Evolutionary conservation across 2,797 vertebrate species (phyloP), one percentile per base, ranked within the genome.

Genomic region (Hephaestus fuliginosus): DNA sequence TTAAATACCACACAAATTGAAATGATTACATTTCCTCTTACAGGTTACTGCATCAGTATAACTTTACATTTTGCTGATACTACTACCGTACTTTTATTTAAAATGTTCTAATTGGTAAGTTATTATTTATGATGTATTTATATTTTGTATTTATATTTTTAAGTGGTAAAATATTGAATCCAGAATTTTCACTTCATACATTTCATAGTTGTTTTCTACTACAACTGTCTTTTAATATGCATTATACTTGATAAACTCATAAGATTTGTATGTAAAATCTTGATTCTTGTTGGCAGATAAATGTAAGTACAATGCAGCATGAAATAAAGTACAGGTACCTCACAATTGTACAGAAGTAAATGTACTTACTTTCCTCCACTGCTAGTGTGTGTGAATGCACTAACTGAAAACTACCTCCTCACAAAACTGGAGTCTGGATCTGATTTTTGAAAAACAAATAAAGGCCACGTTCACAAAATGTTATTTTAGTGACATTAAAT

Each of bases 121-220:
- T n/a, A n/a, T n/a, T n/a, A n/a, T n/a, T n/a, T n/a, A n/a, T n/a
- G n/a, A n/a, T n/a, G n/a, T n/a, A n/a, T n/a, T n/a, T n/a, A n/a
- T n/a, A n/a, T n/a, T n/a, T n/a, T n/a, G n/a, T n/a, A n/a, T n/a
- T n/a, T n/a, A n/a, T n/a, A n/a, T n/a, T n/a, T n/a, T n/a, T n/a
- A n/a, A n/a, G n/a, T n/a, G n/a, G n/a, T n/a, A n/a, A n/a, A 68
- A 33, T 44, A 48, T 28, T 36, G 2, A 70, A 76, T 25, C 18
- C 7, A 41, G n/a, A 67, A 41, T 22, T 36, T 70, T 39, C n/a
- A 20, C 28, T 46, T 61, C 5, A 17, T 8, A 60, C 3, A 30
- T 49, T 20, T 25, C n/a, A 4, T 30, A 22, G n/a, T n/a, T n/a
- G n/a, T n/a, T n/a, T n/a, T n/a, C 46, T 30, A 18, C 20, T 8